Evolutionary conservation across 2,797 vertebrate species (phyloP), one percentile per base, ranked within the genome.

Genomic region (Staurois parvus): DNA sequence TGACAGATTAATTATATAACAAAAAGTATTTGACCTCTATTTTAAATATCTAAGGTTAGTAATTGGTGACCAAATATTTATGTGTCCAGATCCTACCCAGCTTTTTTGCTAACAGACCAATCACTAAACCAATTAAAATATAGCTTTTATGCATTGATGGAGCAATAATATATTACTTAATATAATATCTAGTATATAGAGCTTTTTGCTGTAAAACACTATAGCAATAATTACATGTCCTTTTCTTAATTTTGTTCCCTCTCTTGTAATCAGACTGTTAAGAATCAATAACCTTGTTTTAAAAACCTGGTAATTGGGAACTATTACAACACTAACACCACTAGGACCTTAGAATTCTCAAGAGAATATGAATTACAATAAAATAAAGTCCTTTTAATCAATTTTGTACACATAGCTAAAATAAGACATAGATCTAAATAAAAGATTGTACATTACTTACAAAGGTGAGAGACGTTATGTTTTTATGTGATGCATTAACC

Each of bases 331-430:
- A 30, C 0, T 2, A 13, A 5, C 3, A 28, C 62, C 11, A 42
- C 45, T 29, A 15, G 12, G 19, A 76, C 40, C 12, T 52, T 62
- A 37, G 9, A 34, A 52, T 19, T 3, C 21, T 30, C 13, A 21
- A 9, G 73, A 19, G 72, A 26, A 32, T 34, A 12, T 75, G 42
- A 30, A 12, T 19, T 78, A 10, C 37, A 21, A n/a, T 72, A 19
- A 84, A 48, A 11, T 88, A 73, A n/a, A 77, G 79, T 83, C 7
- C 7, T 69, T 37, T 83, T 37, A 45, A 28, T 24, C 12, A 15
- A 87, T 81, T n/a, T 21, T 42, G 29, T 0, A 0, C 29, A 2
- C 80, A 0, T 68, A 0, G 52, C 52, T 30, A 79, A 4, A 1
- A 10, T 29, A 0, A 12, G 12, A 67, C 29, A 45, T 48, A 28